These are phyloP conservation scores for Pemphredon lugubris DNA, from an alignment of 2,888 invertebrate species.

Conservation along the genomic window DNA sequence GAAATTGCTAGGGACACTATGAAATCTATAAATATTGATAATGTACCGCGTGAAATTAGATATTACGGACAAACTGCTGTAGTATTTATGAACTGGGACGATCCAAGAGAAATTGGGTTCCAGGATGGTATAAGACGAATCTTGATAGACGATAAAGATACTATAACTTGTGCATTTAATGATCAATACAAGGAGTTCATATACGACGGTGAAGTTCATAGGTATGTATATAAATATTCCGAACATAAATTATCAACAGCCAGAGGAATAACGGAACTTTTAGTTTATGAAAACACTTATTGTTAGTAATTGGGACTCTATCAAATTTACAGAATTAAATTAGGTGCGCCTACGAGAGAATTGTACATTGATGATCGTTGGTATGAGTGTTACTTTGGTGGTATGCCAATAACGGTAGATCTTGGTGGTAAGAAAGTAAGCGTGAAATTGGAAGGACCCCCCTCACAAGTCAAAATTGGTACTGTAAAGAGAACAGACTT, in stretches of 20 bases:
- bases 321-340: slow-evolving; percentile 85
- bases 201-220: slow-evolving; percentile 87
- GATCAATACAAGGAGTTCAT: slow-evolving; percentile 88
- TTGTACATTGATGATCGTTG: slow-evolving; percentile 93
- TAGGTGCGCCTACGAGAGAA: slow-evolving; percentile 96
- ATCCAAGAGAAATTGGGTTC: slow-evolving; percentile 92
- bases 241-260: too few species aligned
- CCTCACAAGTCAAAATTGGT: slow-evolving; percentile 96
- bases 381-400: slow-evolving; percentile 96
- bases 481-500: slow-evolving; percentile 89
- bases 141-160: slow-evolving; percentile 89
- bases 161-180: slow-evolving; percentile 84
- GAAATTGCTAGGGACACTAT: slow-evolving; percentile 87
- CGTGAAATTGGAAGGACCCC: slow-evolving; percentile 93
- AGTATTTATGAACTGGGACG: slow-evolving; percentile 92
- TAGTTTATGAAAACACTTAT: too few species aligned
- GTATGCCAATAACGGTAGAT: slow-evolving; percentile 90
- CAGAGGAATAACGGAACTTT: too few species aligned
- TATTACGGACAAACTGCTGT: slow-evolving; percentile 93
- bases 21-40: slow-evolving; percentile 91
- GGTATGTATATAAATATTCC: slow-evolving; percentile 63
- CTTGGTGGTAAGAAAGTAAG: slow-evolving; percentile 89
- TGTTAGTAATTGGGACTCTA: slow-evolving; percentile 52
- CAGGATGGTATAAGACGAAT: slow-evolving; percentile 90
- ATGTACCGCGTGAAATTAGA: slow-evolving; percentile 89